Evolutionary conservation across 2,113 vertebrate genomes (phyloP), one percentile per base, ranked within the genome.

Genomic region (Xyliphius kryptos): DNA sequence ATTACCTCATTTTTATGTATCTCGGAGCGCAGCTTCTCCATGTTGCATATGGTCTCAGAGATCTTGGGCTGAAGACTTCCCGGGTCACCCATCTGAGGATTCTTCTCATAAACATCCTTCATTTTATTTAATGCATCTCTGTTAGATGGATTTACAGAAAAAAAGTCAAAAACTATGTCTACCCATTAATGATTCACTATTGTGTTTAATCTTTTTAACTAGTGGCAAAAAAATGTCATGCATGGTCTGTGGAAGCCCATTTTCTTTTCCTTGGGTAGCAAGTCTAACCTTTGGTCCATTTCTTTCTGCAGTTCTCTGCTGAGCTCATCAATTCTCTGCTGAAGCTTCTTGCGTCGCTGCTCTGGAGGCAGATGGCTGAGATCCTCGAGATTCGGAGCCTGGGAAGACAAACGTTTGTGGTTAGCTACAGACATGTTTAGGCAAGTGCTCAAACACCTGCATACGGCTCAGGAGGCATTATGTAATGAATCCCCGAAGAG

Each of bases 21-120:
- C 82, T 98, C 95, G n/a, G 94, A 92, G 57, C 94, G 90, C 21
- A 98, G 89, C 65, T 89, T 92, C 77, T 97, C 92, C 86, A 98
- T 97, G 74, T 91, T 98, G 80, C 86, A 91, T 72, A 94, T 95
- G 15, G 94, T 99, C 77, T 99, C 96, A 12, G 92, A 91, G 81
- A 99, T 88, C 80, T 95, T 97, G 60, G 94, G 95, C 74, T 96
- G 92, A 68, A 99, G 88, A 81, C 94, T 98, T 78, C 79, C 80
- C 52, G 96, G 93, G 74, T 99, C 95, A 17, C 96, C 96, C 95
- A 99, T 97, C 79, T 97, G 94, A 26, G 95, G 93, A 74, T 92
- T 97, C 83, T 97, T 97, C 81, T 97, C 94, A 73, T 99, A 99
- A 10, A 99, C 96, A n/a, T 97, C 96, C 86, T 96, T 97, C 95